phyloP scores from a whole-genome alignment of 2,888 invertebrate species.

The Lepidonotus clava region DNA sequence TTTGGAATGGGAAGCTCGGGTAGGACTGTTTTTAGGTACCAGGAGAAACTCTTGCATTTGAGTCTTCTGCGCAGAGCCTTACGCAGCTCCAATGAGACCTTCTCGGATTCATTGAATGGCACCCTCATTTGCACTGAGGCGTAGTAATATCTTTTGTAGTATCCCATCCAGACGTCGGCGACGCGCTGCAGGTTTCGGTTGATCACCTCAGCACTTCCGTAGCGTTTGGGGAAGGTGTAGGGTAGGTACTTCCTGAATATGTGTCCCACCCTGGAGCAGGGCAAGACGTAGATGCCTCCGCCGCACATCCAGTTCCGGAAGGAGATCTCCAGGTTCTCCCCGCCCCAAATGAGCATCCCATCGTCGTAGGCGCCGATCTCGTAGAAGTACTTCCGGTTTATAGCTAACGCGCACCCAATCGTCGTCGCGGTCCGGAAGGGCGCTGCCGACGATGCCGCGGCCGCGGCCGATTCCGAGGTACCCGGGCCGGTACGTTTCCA shows the following conservation, averaged over 20 bases:
- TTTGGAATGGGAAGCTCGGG: conserved; percentile 55
- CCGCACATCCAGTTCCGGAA: conserved; percentile 97
- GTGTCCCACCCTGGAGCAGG: conserved; percentile 98
- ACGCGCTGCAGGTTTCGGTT: conserved; percentile 93
- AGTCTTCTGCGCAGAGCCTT: conserved; percentile 39
- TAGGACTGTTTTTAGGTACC: conserved; percentile 59
- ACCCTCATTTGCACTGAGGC: conserved; percentile 81
- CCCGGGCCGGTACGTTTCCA: conserved; percentile 5
- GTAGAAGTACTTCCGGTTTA: conserved; percentile 60
- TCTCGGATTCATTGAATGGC: not conserved
- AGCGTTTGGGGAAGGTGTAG: conserved; percentile 92
- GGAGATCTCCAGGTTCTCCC: conserved; percentile 64
- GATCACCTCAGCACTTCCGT: conserved; percentile 88
- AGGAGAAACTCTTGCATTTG: conserved; percentile 59
- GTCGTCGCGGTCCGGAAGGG: conserved; percentile 52
- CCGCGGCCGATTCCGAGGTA: no score
- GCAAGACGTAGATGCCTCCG: conserved; percentile 95
- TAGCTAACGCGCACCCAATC: conserved; percentile 62
- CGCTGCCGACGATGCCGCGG: not conserved
- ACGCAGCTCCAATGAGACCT: not conserved
- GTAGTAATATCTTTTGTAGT: conserved; percentile 93
- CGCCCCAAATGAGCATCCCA: conserved; percentile 63
- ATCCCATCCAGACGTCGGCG: conserved; percentile 87
- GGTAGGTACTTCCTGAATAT: conserved; percentile 97
- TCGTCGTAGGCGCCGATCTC: conserved; percentile 62